Evolutionary conservation across 2,113 vertebrate genomes (phyloP).

Genomic region (Sapajus apella): DNA sequence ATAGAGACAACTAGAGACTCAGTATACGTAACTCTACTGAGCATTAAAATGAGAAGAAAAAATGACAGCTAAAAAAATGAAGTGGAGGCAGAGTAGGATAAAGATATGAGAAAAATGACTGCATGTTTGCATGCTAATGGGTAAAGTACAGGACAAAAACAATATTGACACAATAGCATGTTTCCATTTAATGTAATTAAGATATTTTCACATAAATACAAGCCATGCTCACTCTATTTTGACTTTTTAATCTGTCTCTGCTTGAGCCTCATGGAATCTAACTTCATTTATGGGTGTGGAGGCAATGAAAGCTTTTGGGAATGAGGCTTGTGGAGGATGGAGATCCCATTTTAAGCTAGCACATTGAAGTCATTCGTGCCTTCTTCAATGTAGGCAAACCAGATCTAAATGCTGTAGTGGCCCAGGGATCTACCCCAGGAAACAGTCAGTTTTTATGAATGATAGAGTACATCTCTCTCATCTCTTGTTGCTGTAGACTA

Average conservation of each 20-base stretch:
- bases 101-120: not conserved
- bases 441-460: not conserved
- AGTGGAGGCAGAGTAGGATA: not conserved
- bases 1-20: not conserved
- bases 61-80: not conserved
- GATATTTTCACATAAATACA: not conserved
- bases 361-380: not conserved
- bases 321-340: not conserved
- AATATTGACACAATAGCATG: not conserved
- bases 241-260: not conserved
- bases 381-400: not conserved
- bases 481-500: not conserved
- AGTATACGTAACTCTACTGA: not conserved
- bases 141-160: not conserved
- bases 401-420: not conserved
- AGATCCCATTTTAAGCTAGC: not conserved
- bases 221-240: not conserved
- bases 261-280: not conserved
- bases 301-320: not conserved
- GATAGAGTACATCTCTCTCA: not conserved
- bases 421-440: not conserved
- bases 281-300: not conserved
- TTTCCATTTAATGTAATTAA: not conserved
- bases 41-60: not conserved
- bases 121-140: not conserved